Base-by-base conservation (phyloP, 1,140 invertebrate genomes). In the Himalopsyche phryganea region DNA sequence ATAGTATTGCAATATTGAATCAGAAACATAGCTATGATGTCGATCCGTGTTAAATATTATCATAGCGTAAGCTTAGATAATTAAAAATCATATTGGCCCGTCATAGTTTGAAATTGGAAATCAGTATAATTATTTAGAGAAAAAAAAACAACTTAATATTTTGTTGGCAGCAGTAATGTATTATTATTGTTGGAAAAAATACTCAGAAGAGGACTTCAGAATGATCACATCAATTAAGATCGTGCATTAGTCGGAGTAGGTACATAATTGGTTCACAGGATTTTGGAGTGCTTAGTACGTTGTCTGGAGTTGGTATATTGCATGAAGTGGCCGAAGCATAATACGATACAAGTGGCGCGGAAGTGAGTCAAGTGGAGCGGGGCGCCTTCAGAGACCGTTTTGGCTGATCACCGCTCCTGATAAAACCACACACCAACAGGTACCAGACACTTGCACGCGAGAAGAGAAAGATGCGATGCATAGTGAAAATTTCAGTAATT, bases 361-460 rank as follows among this genome's bases (percentile, higher is more conserved):
- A 58, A 58, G 56, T 47, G 49, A 51, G 35, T 60, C 58, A 54
- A 60, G 58, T 60, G 58, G 58, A 54, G 40, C 46, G 35, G 51
- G 58, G 51, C 51, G 58, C 58, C 58, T 28, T 15, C 15, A 9
- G n/a, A 53, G 47, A 42, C 28, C 48, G 47, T 33, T 38, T 50
- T n/a, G 45, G 20, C 36, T 51, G 38, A 36, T 50, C 48, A 44
- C 32, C 23, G 28, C 41, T 51, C 50, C 50, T 18, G 33, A 33
- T 50, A n/a, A n/a, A n/a, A n/a, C n/a, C n/a, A n/a, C n/a, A 44
- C 15, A 13, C 35, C 35, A 10, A 41, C 11, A 40, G 44, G 41
- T 15, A 40, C 11, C n/a, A 15, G 15, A n/a, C 38, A 40, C 38
- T 15, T 28, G 23, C 23, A 28, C 9, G 23, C 23, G 23, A 28